Conservation (phyloP, 2,113 vertebrate species). For the Microcebus tavaratra region DNA sequence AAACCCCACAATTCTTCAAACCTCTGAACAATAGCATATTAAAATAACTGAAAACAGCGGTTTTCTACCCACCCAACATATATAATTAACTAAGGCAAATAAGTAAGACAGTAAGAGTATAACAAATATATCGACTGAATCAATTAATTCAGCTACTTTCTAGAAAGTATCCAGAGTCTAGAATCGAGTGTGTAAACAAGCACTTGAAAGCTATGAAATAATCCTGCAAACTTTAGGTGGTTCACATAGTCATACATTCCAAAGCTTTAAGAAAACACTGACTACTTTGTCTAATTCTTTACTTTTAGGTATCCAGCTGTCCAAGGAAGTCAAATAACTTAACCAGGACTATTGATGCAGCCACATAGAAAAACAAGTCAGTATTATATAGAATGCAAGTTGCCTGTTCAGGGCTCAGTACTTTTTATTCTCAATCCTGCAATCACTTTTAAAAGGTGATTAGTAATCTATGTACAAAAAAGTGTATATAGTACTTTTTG, state of each 20-base stretch:
- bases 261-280: conserved; percentile 19
- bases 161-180: conserved; percentile 20
- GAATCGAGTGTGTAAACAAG: not conserved
- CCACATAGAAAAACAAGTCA: not conserved
- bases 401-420: not conserved
- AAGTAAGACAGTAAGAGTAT: not conserved
- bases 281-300: conserved; percentile 28
- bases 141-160: not conserved
- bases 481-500: too few relatives aligned
- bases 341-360: not conserved
- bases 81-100: not conserved
- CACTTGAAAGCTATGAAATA: conserved; percentile 53
- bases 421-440: not conserved
- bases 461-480: too few relatives aligned
- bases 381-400: not conserved
- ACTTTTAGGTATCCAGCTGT: not conserved
- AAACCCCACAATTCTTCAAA: conserved; percentile 24
- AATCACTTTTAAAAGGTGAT: not conserved
- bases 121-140: not conserved
- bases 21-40: conserved; percentile 6
- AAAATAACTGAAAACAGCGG: conserved; percentile 29
- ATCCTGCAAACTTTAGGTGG: not conserved
- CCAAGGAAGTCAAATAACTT: not conserved
- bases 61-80: not conserved
- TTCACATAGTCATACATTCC: not conserved